Percentiles rank a stretch among this genome's conserved stretches.
Conservation (phyloP, 2,113 vertebrate genomes). For the Bolborhynchus lineola region DNA sequence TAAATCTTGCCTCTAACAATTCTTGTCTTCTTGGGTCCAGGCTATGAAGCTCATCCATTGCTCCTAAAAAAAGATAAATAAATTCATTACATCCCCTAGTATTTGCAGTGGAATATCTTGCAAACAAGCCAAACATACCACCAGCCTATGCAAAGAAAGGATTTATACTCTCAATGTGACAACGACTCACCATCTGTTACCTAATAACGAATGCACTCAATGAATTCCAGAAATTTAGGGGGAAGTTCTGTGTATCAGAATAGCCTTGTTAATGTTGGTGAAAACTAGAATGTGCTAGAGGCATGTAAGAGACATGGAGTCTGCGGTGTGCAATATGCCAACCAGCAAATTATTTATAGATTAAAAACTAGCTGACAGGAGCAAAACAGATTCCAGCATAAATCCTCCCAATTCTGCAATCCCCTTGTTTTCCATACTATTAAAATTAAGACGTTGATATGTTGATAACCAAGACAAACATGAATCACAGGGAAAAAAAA, state of each 20-base stretch:
- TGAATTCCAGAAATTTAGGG: background rate
- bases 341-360: constrained; percentile 15
- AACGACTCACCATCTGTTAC: background rate
- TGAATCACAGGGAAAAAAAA: background rate
- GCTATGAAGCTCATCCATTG: constrained; percentile 99
- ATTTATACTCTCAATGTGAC: background rate
- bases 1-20: constrained; percentile 96
- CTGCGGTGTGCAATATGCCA: background rate
- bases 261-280: background rate
- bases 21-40: constrained; percentile 98
- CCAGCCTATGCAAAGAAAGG: background rate
- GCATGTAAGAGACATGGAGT: background rate
- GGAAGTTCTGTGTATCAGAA: background rate
- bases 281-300: background rate
- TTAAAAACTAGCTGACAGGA: background rate
- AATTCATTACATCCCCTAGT: background rate
- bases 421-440: background rate
- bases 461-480: background rate
- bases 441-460: background rate
- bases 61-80: constrained; percentile 76
- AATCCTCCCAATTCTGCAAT: background rate
- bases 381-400: constrained; percentile 10
- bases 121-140: background rate
- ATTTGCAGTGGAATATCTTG: constrained; percentile 1
- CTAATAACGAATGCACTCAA: background rate